phyloP scores from a whole-genome alignment of 2,888 invertebrate genomes.

The Cabera pusaria region DNA sequence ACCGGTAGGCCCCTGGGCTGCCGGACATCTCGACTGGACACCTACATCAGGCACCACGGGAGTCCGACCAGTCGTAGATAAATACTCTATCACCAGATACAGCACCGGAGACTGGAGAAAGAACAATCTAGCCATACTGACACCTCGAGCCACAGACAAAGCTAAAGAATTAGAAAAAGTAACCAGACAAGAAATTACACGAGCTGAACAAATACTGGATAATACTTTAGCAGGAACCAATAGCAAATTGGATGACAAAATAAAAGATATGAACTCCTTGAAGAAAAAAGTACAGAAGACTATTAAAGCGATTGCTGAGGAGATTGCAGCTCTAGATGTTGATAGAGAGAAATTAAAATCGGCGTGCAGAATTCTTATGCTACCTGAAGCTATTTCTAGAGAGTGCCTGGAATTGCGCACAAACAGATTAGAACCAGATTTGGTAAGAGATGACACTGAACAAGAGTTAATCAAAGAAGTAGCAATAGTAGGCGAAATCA shows the following conservation, averaged over 20 bases:
- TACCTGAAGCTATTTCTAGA: conserved; percentile 88
- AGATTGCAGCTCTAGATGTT: conserved; percentile 85
- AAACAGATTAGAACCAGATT: conserved; percentile 88
- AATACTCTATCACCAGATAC: conserved; percentile 89
- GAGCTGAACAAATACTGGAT: conserved; percentile 83
- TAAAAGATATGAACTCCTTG: conserved; percentile 83
- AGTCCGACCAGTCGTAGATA: conserved; percentile 89
- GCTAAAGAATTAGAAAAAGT: conserved; percentile 50
- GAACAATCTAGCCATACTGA: conserved; percentile 79
- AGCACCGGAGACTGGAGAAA: conserved; percentile 89
- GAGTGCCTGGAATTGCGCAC: conserved; percentile 89
- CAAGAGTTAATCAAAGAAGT: conserved; percentile 90
- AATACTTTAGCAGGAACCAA: conserved; percentile 77
- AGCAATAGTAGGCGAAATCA: conserved; percentile 88
- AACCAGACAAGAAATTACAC: conserved; percentile 57
- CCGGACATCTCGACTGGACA: conserved; percentile 89
- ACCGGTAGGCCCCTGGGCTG: conserved; percentile 87
- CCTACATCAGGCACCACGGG: conserved; percentile 89
- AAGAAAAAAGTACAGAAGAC: conserved; percentile 86
- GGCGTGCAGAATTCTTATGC: conserved; percentile 85
- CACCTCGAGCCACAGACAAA: conserved; percentile 58
- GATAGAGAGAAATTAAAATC: conserved; percentile 86
- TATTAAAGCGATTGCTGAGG: conserved; percentile 85
- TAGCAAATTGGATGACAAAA: conserved; percentile 48
- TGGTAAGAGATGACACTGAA: conserved; percentile 91